Conservation (phyloP, 2,113 vertebrate genomes). For the Leptobrachium ailaonicum region DNA sequence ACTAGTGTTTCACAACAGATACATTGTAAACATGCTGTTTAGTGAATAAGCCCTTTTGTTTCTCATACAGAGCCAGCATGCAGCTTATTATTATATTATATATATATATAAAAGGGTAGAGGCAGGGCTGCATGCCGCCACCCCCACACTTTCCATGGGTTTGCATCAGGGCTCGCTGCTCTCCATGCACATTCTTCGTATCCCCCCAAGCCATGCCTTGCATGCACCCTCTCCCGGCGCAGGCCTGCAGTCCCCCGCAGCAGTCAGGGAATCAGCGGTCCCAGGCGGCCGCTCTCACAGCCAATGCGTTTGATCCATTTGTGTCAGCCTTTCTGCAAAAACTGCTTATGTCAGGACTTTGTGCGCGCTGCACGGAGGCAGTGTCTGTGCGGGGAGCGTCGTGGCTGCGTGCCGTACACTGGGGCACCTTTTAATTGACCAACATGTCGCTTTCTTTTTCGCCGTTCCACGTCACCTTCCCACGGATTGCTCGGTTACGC, state of each 20-base stretch:
- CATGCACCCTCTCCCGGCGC: not conserved
- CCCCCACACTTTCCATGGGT: too few relatives aligned
- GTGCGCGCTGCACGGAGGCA: not conserved
- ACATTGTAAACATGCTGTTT: too few relatives aligned
- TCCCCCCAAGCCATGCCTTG: not conserved
- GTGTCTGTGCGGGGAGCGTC: not conserved
- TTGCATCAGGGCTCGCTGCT: too few relatives aligned
- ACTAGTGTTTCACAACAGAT: too few relatives aligned
- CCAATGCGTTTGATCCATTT: constrained; percentile 19
- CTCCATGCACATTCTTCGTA: too few relatives aligned
- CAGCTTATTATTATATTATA: too few relatives aligned
- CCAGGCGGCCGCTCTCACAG: constrained; percentile 1
- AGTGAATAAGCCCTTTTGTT: too few relatives aligned
- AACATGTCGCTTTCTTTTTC: not conserved
- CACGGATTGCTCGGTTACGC: too few relatives aligned
- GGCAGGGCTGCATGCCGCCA: too few relatives aligned
- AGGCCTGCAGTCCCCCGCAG: constrained; percentile 6
- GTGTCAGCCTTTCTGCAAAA: constrained; percentile 19
- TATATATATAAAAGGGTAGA: too few relatives aligned
- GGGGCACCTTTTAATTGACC: not conserved
- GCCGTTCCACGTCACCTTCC: too few relatives aligned
- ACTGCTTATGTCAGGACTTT: constrained; percentile 13
- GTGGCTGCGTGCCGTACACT: not conserved
- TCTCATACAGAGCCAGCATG: too few relatives aligned
- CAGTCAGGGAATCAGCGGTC: not conserved